Evolutionary conservation across 2,113 vertebrate species (phyloP).

Genomic region (Amblyornis subalaris): DNA sequence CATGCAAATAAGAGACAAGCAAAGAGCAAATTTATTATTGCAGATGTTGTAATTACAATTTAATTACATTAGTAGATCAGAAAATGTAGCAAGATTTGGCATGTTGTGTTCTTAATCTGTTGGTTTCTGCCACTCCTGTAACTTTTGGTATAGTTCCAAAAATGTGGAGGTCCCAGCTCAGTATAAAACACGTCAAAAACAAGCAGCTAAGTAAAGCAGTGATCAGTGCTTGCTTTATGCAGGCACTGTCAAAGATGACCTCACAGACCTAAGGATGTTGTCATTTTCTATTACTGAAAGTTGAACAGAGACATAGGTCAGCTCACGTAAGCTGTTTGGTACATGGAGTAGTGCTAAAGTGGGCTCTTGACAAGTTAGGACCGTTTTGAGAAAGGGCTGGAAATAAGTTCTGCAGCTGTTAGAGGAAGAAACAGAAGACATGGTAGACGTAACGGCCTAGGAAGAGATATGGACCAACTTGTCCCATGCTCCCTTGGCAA

Average conservation of each 20-base stretch:
- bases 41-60: neutral
- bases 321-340: neutral
- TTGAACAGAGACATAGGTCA: neutral
- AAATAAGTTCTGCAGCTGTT: constrained; percentile 11
- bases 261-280: neutral
- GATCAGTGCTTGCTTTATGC: neutral
- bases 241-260: neutral
- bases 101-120: neutral
- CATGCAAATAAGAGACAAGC: neutral
- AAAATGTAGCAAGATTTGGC: neutral
- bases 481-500: neutral
- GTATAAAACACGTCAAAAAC: neutral
- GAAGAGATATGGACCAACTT: neutral
- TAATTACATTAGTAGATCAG: neutral
- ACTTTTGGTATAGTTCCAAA: neutral
- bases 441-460: neutral
- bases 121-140: neutral
- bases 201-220: neutral
- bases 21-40: neutral
- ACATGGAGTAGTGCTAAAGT: neutral
- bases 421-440: neutral
- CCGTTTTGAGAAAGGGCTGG: neutral
- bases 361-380: neutral
- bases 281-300: neutral
- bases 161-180: neutral